Conservation (phyloP, 1,140 invertebrate genomes). For the Cyclina sinensis region DNA sequence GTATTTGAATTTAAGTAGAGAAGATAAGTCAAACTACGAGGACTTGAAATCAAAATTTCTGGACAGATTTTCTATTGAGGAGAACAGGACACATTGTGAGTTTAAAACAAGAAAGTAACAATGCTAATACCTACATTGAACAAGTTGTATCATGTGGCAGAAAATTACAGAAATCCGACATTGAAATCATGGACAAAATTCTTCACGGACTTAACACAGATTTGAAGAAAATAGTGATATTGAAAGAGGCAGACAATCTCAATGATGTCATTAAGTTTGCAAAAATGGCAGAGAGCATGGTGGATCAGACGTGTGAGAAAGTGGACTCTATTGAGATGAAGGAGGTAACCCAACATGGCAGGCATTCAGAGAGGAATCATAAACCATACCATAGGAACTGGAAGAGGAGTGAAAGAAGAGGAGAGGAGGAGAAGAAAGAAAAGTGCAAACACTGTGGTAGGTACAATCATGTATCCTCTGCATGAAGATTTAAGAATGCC, state of each 20-base stretch:
- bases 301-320: neutral
- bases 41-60: neutral
- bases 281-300: neutral
- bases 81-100: neutral
- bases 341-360: too few relatives aligned
- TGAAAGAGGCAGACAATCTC: neutral
- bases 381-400: too few relatives aligned
- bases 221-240: neutral
- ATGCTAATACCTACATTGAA: neutral
- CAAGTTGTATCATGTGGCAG: neutral
- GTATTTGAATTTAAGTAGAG: neutral
- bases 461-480: neutral
- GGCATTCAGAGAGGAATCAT: too few relatives aligned
- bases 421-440: neutral
- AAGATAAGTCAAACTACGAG: neutral
- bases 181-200: constrained; percentile 39
- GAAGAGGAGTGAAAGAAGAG: neutral
- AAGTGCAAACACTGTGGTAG: neutral
- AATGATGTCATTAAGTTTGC: constrained; percentile 4
- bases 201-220: constrained; percentile 2
- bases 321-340: neutral
- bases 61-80: neutral
- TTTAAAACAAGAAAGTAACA: neutral
- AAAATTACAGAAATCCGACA: neutral
- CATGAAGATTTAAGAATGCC: neutral